Percentiles rank a stretch among this genome's conserved stretches.
These are phyloP conservation scores for Zoanthus gigantus DNA, from an alignment of 92 coral and sea anemone species.

Conservation along the genomic window DNA sequence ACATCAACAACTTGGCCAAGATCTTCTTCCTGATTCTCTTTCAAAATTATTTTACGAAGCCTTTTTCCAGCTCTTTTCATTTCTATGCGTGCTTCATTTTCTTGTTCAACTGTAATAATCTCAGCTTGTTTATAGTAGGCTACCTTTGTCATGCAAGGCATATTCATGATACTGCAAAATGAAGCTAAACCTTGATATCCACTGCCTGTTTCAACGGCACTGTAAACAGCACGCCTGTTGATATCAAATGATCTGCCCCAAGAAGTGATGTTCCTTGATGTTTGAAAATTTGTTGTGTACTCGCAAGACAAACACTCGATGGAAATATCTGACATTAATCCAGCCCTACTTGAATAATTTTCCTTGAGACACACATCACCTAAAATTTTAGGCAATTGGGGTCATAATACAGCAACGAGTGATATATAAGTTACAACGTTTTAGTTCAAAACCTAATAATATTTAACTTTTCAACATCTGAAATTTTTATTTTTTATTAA, in stretches of 20 bases:
- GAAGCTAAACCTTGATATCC: constrained; percentile 58
- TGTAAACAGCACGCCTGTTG: constrained; percentile 61
- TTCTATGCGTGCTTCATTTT: constrained; percentile 35
- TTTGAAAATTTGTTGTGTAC: constrained; percentile 17
- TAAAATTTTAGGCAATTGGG: too few species aligned
- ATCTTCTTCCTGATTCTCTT: constrained; percentile 4
- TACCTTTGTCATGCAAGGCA: constrained; percentile 45
- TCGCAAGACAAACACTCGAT: constrained; percentile 34
- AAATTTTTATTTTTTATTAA: too few species aligned
- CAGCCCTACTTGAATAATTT: constrained; percentile 38
- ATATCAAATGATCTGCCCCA: constrained; percentile 60
- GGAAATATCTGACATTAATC: constrained; percentile 49
- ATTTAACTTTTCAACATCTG: too few species aligned
- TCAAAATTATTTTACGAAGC: constrained; percentile 8
- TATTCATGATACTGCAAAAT: constrained; percentile 45
- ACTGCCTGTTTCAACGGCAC: constrained; percentile 54
- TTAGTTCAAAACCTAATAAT: too few species aligned
- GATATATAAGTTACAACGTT: too few species aligned
- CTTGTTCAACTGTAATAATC: constrained; percentile 32
- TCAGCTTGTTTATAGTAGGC: constrained; percentile 59
- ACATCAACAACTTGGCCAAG: constrained; percentile 42
- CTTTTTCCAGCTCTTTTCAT: background rate
- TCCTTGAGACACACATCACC: constrained; percentile 49
- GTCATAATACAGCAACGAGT: too few species aligned
- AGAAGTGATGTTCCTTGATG: constrained; percentile 47